Base-by-base conservation (phyloP, 1,140 invertebrate genomes). In the Pseudomyrmex gracilis region DNA sequence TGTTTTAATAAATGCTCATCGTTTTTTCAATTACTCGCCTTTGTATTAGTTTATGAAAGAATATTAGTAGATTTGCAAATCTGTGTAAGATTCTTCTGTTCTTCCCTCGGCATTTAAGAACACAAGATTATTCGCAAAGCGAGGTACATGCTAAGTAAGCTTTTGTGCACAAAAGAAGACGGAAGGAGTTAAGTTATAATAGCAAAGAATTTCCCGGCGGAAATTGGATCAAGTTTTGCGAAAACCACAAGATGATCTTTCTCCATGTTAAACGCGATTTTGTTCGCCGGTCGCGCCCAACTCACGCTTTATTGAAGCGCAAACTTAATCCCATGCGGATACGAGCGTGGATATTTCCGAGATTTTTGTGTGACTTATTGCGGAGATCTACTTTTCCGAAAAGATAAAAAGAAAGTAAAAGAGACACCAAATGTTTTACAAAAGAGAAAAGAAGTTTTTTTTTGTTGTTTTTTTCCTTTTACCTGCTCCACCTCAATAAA, bases 401-500 rank as follows among this genome's bases (percentile, higher is more conserved):
- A 34, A 0, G 5, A 34, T 34, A 34, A 15, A 2, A 74, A n/a
- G n/a, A 12, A 4, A 53, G 22, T 53, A 66, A 76, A 64, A 74
- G 15, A 49, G 15, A 5, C 34, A 34, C 5, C 13, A 68, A 63
- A 17, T 5, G 2, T 70, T 70, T 70, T 49, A 78, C 43, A n/a
- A 45, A 51, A 1, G 0, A 34, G 55, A 68, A 45, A 22, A 20
- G 63, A 84, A 60, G 7, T 34, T 34, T 34, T 4, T 34, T 34
- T 34, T 34, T 34, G 4, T 34, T 34, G 34, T 34, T 34, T 34
- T 34, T 34, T 34, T 34, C 12, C 49, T 70, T 89, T 94, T 93
- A 96, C 96, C 95, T 96, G 94, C 89, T 96, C 95, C 3, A 96
- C 95, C 34, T 92, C 91, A 20, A 96, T 94, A 22, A 95, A 82